Base-by-base conservation (phyloP, 2,888 invertebrate genomes). In the Catonia carolina region DNA sequence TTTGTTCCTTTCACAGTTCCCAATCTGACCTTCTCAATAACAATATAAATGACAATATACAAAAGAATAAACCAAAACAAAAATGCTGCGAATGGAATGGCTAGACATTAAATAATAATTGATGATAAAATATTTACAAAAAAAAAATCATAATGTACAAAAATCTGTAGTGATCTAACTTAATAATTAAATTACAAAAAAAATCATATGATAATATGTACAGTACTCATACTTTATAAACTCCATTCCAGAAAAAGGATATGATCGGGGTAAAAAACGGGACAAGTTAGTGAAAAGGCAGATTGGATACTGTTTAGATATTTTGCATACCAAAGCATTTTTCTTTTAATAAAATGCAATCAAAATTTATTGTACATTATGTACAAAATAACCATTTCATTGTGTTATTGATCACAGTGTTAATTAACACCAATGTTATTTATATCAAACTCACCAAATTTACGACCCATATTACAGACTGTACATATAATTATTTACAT, bases 1-100 rank as follows among this genome's bases (percentile, higher is more conserved):
- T 6, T 27, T 27, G 8, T 82, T 84, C 86, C 86, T 86, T 87
- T 86, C 86, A 86, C 86, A 85, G 87, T 88, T 88, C 84, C 83
- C 83, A 84, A 84, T 84, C 83, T 84, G 83, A 79, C 79, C n/a
- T 74, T 66, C 66, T 63, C 63, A 59, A 48, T 61, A 61, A 60
- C 58, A 52, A 62, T 2, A 39, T 14, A 7, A 2, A 37, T 27
- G 27, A 6, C 27, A 27, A 27, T 8, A 27, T 27, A 27, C 4
- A 27, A 27, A 27, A 27, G 4, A 27, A 27, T 27, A 4, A 27
- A 27, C 8, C 4, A 27, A 27, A 27, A 27, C 8, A 27, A 27
- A 27, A 27, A 45, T 45, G 27, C 8, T 4, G 5, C 8, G 27
- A 27, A 27, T 27, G 27, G 27, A 27, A 27, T 27, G 27, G 8